phyloP scores from a whole-genome alignment of 2,888 invertebrate species.

The Meliscaeva auricollis region DNA sequence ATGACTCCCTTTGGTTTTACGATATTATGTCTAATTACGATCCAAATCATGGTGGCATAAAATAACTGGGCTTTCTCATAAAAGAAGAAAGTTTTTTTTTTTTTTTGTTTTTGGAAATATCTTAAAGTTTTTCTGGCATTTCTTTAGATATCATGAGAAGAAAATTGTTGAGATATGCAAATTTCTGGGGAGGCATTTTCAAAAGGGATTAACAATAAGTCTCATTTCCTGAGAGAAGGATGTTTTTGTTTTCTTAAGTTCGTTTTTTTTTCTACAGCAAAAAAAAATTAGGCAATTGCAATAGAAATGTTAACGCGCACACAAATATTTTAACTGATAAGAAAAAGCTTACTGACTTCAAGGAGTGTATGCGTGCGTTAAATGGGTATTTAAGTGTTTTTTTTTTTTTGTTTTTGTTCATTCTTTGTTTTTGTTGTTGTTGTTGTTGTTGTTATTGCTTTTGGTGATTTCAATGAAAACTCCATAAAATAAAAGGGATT shows the following conservation, averaged over 20 bases:
- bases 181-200: slow-evolving; percentile 35
- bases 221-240: slow-evolving; percentile 7
- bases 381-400: slow-evolving; percentile 29
- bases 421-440: too few relatives aligned
- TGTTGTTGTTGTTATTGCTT: slow-evolving; percentile 8
- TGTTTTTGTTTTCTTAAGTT: background rate
- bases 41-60: slow-evolving; percentile 50
- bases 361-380: slow-evolving; percentile 25
- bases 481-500: slow-evolving; percentile 43
- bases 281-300: slow-evolving; percentile 27
- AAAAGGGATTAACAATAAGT: slow-evolving; percentile 50
- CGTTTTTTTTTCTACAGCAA: background rate
- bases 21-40: slow-evolving; percentile 75
- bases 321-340: slow-evolving; percentile 63
- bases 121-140: slow-evolving; percentile 10
- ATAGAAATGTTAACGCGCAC: slow-evolving; percentile 48
- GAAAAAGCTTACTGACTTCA: slow-evolving; percentile 23
- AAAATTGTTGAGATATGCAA: slow-evolving; percentile 55
- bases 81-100: background rate
- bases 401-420: background rate
- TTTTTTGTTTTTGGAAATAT: background rate
- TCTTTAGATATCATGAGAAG: background rate
- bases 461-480: slow-evolving; percentile 37
- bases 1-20: slow-evolving; percentile 66
- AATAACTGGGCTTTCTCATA: background rate